Conservation (phyloP, 1,140 invertebrate species). For the Pollicipes pollicipes region DNA sequence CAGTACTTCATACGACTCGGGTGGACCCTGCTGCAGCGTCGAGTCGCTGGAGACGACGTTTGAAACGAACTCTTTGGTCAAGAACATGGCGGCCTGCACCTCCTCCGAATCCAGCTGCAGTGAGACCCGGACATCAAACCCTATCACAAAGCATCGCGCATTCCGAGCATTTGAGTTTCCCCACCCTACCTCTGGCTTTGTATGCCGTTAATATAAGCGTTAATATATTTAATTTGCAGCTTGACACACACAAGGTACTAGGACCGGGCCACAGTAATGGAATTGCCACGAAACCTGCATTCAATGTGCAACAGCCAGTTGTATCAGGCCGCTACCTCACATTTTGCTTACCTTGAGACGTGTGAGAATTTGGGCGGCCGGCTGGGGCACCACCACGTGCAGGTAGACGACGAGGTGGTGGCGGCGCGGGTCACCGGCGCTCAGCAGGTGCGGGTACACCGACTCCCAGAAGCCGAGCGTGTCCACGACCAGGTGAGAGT, state of each 20-base stretch:
- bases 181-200: not conserved
- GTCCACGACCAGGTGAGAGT: conserved; percentile 12
- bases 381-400: conserved; percentile 10
- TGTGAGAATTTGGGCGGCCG: not conserved
- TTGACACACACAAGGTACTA: too few relatives aligned
- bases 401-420: conserved; percentile 28
- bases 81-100: conserved; percentile 18
- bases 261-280: too few relatives aligned
- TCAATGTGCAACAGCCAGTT: not conserved
- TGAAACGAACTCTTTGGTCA: conserved; percentile 12
- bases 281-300: too few relatives aligned
- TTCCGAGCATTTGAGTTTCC: too few relatives aligned
- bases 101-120: conserved; percentile 16
- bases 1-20: conserved; percentile 7
- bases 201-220: not conserved
- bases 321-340: conserved; percentile 6
- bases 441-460: conserved; percentile 24
- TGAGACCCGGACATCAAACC: not conserved
- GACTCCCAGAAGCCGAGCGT: conserved; percentile 26
- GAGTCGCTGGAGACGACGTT: conserved; percentile 10
- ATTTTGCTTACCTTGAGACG: not conserved
- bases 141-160: not conserved
- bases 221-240: too few relatives aligned
- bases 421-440: conserved; percentile 22
- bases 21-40: not conserved